phyloP scores from a whole-genome alignment of 2,888 invertebrate species.

The Spodoptera littoralis region DNA sequence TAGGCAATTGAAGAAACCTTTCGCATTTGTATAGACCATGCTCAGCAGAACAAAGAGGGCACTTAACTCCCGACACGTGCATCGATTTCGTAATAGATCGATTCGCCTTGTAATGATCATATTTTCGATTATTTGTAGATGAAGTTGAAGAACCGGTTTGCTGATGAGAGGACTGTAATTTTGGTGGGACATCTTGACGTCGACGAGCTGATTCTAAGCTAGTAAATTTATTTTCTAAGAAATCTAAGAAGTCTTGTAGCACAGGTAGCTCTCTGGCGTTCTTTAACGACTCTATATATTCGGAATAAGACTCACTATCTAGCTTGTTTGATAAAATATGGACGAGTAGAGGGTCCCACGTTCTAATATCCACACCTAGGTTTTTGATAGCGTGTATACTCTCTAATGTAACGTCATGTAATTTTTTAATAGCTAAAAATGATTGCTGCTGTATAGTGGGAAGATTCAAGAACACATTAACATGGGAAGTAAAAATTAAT shows the following conservation, averaged over 20 bases:
- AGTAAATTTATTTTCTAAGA: neutral
- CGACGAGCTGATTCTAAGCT: neutral
- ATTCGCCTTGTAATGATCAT: too few species aligned
- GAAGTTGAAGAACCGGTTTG: neutral
- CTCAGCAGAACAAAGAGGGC: neutral
- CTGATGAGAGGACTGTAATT: neutral
- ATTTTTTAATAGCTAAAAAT: neutral
- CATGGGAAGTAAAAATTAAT: neutral
- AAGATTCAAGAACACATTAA: neutral
- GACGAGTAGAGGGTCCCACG: conserved; percentile 6
- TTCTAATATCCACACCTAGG: conserved; percentile 1
- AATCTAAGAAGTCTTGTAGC: neutral
- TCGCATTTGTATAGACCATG: neutral
- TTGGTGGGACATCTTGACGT: neutral
- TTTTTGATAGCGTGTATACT: conserved; percentile 7
- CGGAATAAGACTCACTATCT: conserved; percentile 11
- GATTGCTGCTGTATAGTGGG: conserved; percentile 1
- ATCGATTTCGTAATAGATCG: neutral
- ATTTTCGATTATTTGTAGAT: too few species aligned
- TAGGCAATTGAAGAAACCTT: neutral
- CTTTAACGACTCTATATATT: conserved; percentile 4
- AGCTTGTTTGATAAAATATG: conserved; percentile 1
- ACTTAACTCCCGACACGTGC: neutral
- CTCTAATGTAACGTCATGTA: conserved; percentile 6
- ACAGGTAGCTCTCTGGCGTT: conserved; percentile 2